Conservation (phyloP, 2,888 invertebrate species). For the Rhaphigaster nebulosa region DNA sequence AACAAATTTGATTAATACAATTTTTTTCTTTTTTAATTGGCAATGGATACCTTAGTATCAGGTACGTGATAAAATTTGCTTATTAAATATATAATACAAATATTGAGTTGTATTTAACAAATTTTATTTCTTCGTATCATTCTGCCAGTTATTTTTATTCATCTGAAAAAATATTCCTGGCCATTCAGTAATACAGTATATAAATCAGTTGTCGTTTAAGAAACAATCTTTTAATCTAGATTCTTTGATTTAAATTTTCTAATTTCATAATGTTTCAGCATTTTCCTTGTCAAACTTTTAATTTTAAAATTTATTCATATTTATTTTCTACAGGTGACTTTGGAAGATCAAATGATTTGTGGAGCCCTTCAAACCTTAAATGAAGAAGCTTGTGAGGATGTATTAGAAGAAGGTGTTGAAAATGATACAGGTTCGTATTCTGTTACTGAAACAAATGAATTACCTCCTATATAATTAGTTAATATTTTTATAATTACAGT, state of each 20-base stretch:
- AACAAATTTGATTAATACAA: background rate
- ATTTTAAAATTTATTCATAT: background rate
- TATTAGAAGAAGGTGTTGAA: slow-evolving; percentile 74
- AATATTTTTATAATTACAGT: background rate
- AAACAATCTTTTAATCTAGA: background rate
- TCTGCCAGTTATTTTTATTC: background rate
- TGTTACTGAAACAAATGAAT: slow-evolving; percentile 36
- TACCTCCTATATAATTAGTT: background rate
- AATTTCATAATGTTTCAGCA: background rate
- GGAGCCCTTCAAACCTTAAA: slow-evolving; percentile 92
- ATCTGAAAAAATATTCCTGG: background rate
- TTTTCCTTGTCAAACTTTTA: background rate
- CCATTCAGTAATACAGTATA: background rate
- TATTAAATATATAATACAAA: background rate
- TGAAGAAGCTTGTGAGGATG: slow-evolving; percentile 94
- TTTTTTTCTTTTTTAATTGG: background rate
- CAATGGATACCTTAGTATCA: slow-evolving; percentile 15
- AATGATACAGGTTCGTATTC: slow-evolving; percentile 61
- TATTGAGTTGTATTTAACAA: background rate
- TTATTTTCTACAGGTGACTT: slow-evolving; percentile 79
- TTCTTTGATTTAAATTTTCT: background rate
- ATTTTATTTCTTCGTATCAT: background rate
- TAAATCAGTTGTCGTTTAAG: background rate
- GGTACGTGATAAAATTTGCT: background rate
- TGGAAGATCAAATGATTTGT: slow-evolving; percentile 96